Percentiles rank a stretch among this genome's conserved stretches.
Conservation (phyloP, 2,113 vertebrate species). For the Platycercus adscitus region DNA sequence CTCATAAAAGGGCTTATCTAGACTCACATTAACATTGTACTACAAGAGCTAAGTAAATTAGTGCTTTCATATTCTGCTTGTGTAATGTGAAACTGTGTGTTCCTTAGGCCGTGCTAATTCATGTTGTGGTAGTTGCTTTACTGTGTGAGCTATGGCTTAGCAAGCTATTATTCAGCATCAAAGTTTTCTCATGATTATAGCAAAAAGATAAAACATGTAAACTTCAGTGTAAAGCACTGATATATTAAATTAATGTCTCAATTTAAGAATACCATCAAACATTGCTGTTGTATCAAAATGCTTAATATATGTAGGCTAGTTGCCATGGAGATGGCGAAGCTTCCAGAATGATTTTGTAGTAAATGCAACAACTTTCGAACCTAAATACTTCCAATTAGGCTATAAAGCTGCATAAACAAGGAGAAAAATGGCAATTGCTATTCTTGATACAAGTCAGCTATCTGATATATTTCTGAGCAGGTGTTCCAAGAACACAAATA, state of each 20-base stretch:
- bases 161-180: neutral
- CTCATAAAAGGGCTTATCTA: neutral
- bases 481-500: neutral
- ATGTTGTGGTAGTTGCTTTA: neutral
- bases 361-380: constrained; percentile 1
- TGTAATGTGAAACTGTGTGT: neutral
- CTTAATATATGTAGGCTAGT: neutral
- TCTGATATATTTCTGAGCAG: neutral
- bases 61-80: neutral
- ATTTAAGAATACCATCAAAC: neutral
- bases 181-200: neutral
- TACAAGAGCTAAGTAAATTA: neutral
- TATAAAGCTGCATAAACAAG: neutral
- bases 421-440: neutral
- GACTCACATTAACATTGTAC: neutral
- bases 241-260: constrained; percentile 5
- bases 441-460: neutral
- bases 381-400: neutral
- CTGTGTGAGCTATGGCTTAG: neutral
- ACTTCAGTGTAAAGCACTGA: neutral
- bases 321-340: constrained; percentile 41
- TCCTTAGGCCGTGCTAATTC: neutral
- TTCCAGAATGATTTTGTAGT: neutral
- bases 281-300: neutral
- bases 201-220: neutral